Base-by-base conservation (phyloP, 2,888 invertebrate genomes). In the Nipponacmea schrenckii region DNA sequence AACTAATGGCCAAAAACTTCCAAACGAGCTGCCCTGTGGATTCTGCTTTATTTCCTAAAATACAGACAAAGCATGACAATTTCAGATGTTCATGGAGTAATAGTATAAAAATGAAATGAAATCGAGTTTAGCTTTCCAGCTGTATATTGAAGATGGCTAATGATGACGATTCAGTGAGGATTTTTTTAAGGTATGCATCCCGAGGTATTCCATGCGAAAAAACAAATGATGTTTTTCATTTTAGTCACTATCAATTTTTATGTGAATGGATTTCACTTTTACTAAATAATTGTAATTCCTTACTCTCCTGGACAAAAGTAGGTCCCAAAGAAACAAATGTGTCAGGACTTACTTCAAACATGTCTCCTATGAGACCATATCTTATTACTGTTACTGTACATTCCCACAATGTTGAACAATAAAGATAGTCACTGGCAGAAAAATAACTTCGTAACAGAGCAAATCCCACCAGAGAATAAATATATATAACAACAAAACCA, bases 281-380 rank as follows among this genome's bases (percentile, higher is more conserved):
- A 8, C 62, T 12, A 62, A 62, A 62, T 62, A 62, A 62, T 24
- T 8, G 7, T 24, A 62, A 62, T 62, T 39, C 3, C 8, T 39
- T 5, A 39, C 31, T 31, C 5, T 31, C 31, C 31, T 39, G 4
- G 10, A 8, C 10, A 8, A 39, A 5, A 10, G 39, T 39, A 39
- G 39, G 10, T 39, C 39, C 39, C 10, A 31, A 31, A 3, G 31
- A 5, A 39, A 39, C 7, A 39, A 39, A 39, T 39, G 8, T 39
- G 10, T 39, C 39, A 1, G 31, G 10, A 72, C 82, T 76, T 74
- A 89, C 89, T 84, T 88, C 87, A 78, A 87, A 87, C 83, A 88
- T 85, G 75, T 88, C 89, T 17, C 87, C 88, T 39, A 89, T 84
- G 27, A 89, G 85, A 26, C 89, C 89, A 75, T 87, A 89, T 69